Conservation (phyloP, 2,113 vertebrate species). For the Myotis davidii region DNA sequence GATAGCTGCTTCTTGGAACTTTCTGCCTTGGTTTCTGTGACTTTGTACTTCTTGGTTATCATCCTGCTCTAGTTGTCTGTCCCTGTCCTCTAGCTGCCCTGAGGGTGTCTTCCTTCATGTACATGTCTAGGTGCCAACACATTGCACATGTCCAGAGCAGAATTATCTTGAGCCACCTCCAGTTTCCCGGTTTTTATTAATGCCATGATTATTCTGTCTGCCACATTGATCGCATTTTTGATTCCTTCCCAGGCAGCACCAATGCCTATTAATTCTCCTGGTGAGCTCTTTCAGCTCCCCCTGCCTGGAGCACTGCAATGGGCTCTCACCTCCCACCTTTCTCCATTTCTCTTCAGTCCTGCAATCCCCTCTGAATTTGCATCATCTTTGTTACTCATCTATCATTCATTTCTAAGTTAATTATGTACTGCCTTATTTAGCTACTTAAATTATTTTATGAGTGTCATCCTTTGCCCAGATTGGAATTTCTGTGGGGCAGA, state of each 20-base stretch:
- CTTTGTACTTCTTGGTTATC: slow-evolving; percentile 30
- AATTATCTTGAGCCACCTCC: not conserved
- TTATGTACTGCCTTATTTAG: not conserved
- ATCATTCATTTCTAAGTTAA: not conserved
- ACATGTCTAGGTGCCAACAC: not conserved
- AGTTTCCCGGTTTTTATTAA: slow-evolving; percentile 22
- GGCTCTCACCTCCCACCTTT: not conserved
- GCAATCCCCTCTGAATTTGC: not conserved
- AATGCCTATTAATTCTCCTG: not conserved
- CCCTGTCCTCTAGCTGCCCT: not conserved
- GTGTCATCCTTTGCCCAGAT: not conserved
- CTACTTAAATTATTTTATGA: not conserved
- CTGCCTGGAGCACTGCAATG: too few species aligned
- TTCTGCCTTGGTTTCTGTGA: not conserved
- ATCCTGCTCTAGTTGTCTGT: not conserved
- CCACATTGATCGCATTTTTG: not conserved
- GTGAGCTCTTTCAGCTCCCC: not conserved
- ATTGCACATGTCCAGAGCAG: not conserved
- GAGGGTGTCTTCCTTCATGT: not conserved
- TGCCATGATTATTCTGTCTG: not conserved
- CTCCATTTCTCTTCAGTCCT: not conserved
- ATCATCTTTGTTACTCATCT: not conserved
- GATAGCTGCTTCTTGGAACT: not conserved
- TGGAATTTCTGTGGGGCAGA: not conserved
- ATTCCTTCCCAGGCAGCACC: not conserved